Conservation (phyloP, 2,113 vertebrate genomes). For the Phyllopteryx taeniolatus region DNA sequence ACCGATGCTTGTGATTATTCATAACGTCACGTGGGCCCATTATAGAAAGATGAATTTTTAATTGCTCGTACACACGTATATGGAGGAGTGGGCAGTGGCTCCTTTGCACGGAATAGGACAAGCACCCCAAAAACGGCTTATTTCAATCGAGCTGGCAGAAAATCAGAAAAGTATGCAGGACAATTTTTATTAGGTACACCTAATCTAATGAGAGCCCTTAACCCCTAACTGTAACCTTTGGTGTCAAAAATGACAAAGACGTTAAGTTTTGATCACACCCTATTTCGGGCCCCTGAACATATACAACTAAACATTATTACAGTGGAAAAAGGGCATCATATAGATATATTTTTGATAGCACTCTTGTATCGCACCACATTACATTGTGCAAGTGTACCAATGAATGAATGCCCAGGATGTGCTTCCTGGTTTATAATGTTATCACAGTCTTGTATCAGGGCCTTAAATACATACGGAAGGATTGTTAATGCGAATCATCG, state of each 20-base stretch:
- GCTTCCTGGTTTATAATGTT: conserved; percentile 2
- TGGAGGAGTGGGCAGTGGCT: background rate
- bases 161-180: too few species aligned
- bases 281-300: too few species aligned
- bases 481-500: background rate
- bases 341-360: background rate
- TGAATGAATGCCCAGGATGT: conserved; percentile 4
- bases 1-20: background rate
- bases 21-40: background rate
- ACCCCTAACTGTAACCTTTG: too few species aligned
- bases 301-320: too few species aligned
- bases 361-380: background rate
- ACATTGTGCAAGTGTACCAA: background rate
- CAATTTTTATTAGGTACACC: too few species aligned
- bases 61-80: background rate
- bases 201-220: too few species aligned
- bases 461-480: background rate
- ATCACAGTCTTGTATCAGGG: background rate
- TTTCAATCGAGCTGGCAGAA: background rate
- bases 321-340: too few species aligned
- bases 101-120: background rate
- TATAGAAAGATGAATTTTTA: background rate
- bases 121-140: background rate
- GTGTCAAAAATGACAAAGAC: too few species aligned
- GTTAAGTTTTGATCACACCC: too few species aligned